Conservation (phyloP, 1,140 invertebrate genomes). For the Bathynomus jamesi region DNA sequence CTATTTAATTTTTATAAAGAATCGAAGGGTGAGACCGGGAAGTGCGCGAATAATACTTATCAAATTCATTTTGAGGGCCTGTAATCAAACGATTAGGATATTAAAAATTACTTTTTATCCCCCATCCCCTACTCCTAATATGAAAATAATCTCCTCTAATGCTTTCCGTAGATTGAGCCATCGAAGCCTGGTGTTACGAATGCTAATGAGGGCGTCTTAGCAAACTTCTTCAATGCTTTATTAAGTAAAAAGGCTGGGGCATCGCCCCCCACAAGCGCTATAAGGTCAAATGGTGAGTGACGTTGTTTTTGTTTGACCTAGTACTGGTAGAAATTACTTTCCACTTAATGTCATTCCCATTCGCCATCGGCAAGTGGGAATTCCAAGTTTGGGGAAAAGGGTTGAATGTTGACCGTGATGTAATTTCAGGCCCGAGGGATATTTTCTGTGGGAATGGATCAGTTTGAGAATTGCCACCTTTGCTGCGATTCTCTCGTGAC, state of each 20-base stretch:
- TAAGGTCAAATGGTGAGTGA: slow-evolving; percentile 37
- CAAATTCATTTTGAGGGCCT: too few species aligned
- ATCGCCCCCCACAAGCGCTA: slow-evolving; percentile 34
- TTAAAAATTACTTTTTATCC: too few species aligned
- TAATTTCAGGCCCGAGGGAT: background rate
- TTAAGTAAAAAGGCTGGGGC: slow-evolving; percentile 81
- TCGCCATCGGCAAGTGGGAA: too few species aligned
- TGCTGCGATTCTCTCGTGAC: background rate
- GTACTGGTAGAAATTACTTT: slow-evolving; percentile 13
- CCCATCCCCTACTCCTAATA: too few species aligned
- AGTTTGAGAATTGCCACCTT: background rate
- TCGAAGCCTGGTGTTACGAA: slow-evolving; percentile 60
- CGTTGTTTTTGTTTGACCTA: background rate
- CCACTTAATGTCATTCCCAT: too few species aligned
- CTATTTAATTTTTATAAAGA: too few species aligned
- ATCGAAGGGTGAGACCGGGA: too few species aligned
- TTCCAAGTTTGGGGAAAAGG: too few species aligned
- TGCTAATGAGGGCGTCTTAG: slow-evolving; percentile 82
- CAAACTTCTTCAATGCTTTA: slow-evolving; percentile 96
- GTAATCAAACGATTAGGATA: too few species aligned
- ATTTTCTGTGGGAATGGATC: background rate
- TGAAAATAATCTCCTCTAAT: too few species aligned
- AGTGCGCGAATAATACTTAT: too few species aligned
- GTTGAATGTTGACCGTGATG: too few species aligned
- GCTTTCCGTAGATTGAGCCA: slow-evolving; percentile 56